Evolutionary conservation across 2,113 vertebrate species (phyloP).

Genomic region (Lepidothrix coronata): DNA sequence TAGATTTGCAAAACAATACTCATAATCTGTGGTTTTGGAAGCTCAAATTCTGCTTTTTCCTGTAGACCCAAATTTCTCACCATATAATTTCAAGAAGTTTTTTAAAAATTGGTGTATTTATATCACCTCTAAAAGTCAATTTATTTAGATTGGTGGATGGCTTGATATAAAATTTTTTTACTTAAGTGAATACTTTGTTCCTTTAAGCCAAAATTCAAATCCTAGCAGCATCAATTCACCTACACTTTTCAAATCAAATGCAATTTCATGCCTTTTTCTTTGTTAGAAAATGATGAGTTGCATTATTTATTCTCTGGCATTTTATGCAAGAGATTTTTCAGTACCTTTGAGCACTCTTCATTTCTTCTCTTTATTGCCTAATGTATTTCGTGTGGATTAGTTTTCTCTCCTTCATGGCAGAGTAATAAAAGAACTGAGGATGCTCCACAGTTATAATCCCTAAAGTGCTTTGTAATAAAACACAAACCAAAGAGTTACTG

Average conservation of each 20-base stretch:
- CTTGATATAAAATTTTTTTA: not conserved
- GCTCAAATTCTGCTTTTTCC: not conserved
- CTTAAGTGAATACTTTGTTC: not conserved
- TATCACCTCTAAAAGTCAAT: not conserved
- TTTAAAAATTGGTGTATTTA: not conserved
- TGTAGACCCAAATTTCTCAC: not conserved
- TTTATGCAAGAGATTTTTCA: not conserved
- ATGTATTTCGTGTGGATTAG: not conserved
- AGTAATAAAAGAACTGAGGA: not conserved
- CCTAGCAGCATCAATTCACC: not conserved
- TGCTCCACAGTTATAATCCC: not conserved
- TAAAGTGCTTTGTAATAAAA: not conserved
- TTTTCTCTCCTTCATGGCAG: not conserved
- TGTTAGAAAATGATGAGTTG: not conserved
- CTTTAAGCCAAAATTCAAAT: not conserved
- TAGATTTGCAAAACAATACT: not conserved
- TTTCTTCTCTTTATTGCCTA: constrained; percentile 4
- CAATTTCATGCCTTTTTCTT: not conserved
- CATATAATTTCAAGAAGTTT: not conserved
- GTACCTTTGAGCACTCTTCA: not conserved
- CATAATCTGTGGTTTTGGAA: not conserved
- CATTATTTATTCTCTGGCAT: not conserved
- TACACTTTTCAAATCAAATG: not conserved
- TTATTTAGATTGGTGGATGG: not conserved
- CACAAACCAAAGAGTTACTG: not conserved